These are phyloP conservation scores for Molanna angustata DNA, from an alignment of 2,888 invertebrate species.

Conservation along the genomic window DNA sequence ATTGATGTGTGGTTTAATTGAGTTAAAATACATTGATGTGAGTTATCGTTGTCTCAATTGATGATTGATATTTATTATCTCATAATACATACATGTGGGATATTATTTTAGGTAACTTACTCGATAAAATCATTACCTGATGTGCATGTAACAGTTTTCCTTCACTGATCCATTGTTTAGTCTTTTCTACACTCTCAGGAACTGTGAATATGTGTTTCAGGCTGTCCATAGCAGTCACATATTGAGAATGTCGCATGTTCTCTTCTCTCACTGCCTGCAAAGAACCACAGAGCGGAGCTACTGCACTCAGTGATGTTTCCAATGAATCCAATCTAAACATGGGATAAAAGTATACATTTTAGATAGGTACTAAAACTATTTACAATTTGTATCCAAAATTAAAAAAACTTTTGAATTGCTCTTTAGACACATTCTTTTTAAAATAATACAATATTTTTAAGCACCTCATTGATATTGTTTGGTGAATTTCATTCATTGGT, in stretches of 20 bases:
- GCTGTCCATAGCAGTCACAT: slow-evolving; percentile 97
- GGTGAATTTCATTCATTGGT: too few relatives aligned
- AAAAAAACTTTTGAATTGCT: background rate
- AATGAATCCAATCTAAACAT: slow-evolving; percentile 71
- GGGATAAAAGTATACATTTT: background rate
- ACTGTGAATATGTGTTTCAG: slow-evolving; percentile 97
- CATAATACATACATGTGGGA: background rate
- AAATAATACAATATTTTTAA: too few relatives aligned
- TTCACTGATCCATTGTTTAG: slow-evolving; percentile 90
- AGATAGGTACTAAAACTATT: background rate
- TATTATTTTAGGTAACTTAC: background rate
- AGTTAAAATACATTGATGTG: too few relatives aligned
- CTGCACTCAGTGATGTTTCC: slow-evolving; percentile 67
- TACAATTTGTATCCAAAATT: background rate
- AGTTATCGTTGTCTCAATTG: too few relatives aligned
- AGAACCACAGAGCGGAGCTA: slow-evolving; percentile 77
- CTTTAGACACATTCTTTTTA: background rate
- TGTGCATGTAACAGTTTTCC: slow-evolving; percentile 94
- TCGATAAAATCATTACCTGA: slow-evolving; percentile 53
- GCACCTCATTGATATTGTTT: too few relatives aligned
- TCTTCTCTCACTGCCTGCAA: slow-evolving; percentile 87
- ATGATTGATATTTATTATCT: too few relatives aligned
- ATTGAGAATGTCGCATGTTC: slow-evolving; percentile 92
- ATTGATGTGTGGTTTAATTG: too few relatives aligned
- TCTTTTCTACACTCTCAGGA: slow-evolving; percentile 92